Evolutionary conservation across 2,888 invertebrate species (phyloP).

Genomic region (Agonum fuliginosum): DNA sequence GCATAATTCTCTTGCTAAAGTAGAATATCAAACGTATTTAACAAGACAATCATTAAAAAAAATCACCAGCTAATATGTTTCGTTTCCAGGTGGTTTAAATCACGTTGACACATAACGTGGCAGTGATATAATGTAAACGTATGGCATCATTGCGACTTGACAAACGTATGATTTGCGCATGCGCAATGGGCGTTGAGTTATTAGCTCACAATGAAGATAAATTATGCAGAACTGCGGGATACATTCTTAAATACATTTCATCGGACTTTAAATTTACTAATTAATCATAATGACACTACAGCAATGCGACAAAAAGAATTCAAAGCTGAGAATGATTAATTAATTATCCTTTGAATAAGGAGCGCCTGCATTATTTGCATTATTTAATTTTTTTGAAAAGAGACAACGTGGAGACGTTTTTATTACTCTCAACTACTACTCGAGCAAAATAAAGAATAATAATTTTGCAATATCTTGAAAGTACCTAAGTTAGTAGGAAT

Average conservation of each 20-base stretch:
- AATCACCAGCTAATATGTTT: constrained; percentile 27
- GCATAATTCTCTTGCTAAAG: constrained; percentile 2
- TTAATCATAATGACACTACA: constrained; percentile 58
- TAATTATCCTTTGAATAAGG: constrained; percentile 26
- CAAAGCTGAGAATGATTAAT: constrained; percentile 43
- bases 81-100: constrained; percentile 33
- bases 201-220: constrained; percentile 54
- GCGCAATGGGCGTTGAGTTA: constrained; percentile 18
- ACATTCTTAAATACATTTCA: constrained; percentile 58
- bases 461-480: no score
- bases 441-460: constrained; percentile 1
- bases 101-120: background rate
- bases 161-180: constrained; percentile 30
- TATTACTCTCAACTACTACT: constrained; percentile 12
- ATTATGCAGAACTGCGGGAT: constrained; percentile 50
- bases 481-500: no score
- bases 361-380: constrained; percentile 28
- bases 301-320: constrained; percentile 49
- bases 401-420: constrained; percentile 24
- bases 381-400: constrained; percentile 32
- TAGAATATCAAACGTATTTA: constrained; percentile 2
- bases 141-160: constrained; percentile 17
- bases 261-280: constrained; percentile 54
- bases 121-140: constrained; percentile 36
- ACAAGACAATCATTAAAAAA: constrained; percentile 21